Evolutionary conservation across 2,888 invertebrate genomes (phyloP).

Genomic region (Girardia tigrina): DNA sequence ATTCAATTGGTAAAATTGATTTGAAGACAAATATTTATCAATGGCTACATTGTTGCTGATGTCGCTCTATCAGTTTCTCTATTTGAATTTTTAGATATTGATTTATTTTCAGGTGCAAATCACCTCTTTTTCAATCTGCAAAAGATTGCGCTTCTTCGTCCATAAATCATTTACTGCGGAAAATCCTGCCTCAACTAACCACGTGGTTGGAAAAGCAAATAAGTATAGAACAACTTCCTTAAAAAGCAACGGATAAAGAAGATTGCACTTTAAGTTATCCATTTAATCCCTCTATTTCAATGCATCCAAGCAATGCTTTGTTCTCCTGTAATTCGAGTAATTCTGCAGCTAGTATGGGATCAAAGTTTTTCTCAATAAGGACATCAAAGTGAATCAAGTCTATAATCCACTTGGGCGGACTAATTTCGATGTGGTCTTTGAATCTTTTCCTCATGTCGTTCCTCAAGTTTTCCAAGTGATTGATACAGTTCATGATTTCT

Average conservation of each 20-base stretch:
- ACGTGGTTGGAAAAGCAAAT: neutral
- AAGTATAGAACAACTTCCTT: neutral
- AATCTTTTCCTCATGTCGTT: too few relatives aligned
- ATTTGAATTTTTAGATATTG: neutral
- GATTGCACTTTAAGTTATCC: too few relatives aligned
- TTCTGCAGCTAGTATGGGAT: neutral
- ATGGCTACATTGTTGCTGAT: too few relatives aligned
- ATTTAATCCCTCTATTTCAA: neutral
- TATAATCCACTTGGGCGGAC: neutral
- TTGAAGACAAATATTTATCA: too few relatives aligned
- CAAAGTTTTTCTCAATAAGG: neutral
- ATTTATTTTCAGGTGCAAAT: neutral
- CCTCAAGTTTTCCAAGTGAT: too few relatives aligned
- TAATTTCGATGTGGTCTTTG: neutral
- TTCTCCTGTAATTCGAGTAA: neutral
- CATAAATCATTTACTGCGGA: neutral
- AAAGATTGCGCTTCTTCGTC: too few relatives aligned
- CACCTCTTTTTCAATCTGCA: neutral
- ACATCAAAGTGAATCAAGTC: neutral
- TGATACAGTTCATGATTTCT: too few relatives aligned
- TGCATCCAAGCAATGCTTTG: neutral
- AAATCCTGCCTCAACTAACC: neutral
- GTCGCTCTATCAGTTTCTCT: too few relatives aligned
- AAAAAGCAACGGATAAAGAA: too few relatives aligned
- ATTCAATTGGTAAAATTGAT: too few relatives aligned